Conservation (phyloP, 2,797 vertebrate species). For the Thamnophis elegans region DNA sequence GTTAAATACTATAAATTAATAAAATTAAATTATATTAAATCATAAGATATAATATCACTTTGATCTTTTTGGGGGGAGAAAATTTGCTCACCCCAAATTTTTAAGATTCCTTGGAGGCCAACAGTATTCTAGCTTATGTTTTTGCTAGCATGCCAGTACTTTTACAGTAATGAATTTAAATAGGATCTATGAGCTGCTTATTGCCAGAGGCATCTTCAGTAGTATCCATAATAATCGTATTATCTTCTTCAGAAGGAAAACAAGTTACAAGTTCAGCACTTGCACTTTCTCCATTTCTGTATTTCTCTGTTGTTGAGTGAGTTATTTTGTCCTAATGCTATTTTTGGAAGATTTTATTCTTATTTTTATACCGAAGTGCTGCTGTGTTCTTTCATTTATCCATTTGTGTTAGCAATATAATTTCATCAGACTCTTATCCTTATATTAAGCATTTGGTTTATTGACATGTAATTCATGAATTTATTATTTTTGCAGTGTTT, state of each 20-base stretch:
- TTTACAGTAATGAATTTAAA: background rate
- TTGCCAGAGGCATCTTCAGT: background rate
- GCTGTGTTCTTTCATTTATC: background rate
- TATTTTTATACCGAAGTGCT: background rate
- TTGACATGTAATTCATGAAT: background rate
- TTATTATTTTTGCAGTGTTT: background rate
- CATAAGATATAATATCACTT: background rate
- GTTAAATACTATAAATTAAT: background rate
- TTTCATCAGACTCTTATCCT: background rate
- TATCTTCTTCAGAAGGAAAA: background rate
- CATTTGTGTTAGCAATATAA: background rate
- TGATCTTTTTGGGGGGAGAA: no score
- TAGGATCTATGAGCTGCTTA: background rate
- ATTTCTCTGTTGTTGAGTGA: conserved; percentile 29
- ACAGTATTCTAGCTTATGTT: background rate
- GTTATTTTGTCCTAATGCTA: conserved; percentile 1
- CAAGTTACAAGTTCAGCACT: background rate
- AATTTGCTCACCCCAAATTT: no score
- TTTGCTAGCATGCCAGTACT: background rate
- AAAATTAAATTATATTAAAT: background rate
- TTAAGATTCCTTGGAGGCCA: background rate
- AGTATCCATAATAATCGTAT: background rate
- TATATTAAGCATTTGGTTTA: background rate
- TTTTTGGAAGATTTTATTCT: background rate
- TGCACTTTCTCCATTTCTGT: background rate